Conservation (phyloP, 1,140 invertebrate species). For the Centruroides vittatus region DNA sequence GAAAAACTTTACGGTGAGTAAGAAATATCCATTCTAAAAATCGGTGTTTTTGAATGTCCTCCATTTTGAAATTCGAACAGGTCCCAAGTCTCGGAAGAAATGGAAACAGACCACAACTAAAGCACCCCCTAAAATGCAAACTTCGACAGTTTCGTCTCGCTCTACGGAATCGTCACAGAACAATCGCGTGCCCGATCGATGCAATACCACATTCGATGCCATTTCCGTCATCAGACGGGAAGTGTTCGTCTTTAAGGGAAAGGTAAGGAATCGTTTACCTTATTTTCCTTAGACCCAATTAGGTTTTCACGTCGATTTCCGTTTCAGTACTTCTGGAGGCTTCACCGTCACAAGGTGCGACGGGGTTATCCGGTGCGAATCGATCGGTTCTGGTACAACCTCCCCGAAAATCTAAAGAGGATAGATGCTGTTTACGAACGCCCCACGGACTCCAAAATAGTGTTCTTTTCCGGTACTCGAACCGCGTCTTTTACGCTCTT, state of each 20-base stretch:
- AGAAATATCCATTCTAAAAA: neutral
- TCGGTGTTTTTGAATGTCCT: too few species aligned
- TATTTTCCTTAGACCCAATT: slow-evolving; percentile 18
- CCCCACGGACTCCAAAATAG: slow-evolving; percentile 62
- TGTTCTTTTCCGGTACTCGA: slow-evolving; percentile 50
- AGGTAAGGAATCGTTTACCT: slow-evolving; percentile 22
- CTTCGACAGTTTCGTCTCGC: too few species aligned
- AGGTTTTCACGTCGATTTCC: neutral
- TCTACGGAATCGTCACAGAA: too few species aligned
- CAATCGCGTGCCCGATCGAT: slow-evolving; percentile 17
- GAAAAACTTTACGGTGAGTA: slow-evolving; percentile 34
- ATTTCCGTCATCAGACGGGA: slow-evolving; percentile 33
- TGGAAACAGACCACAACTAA: too few species aligned
- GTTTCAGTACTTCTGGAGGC: slow-evolving; percentile 13
- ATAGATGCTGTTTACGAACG: slow-evolving; percentile 87
- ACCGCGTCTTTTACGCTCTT: neutral
- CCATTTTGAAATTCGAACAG: too few species aligned
- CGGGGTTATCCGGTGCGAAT: slow-evolving; percentile 27
- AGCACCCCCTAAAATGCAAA: too few species aligned
- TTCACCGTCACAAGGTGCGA: slow-evolving; percentile 18
- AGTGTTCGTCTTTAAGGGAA: slow-evolving; percentile 36
- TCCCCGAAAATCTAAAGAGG: slow-evolving; percentile 54
- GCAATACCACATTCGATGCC: slow-evolving; percentile 31
- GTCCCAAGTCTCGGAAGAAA: too few species aligned
- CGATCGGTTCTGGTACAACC: slow-evolving; percentile 31